Evolutionary conservation across 2,797 vertebrate species (phyloP).

Genomic region (Hippocampus kuda): DNA sequence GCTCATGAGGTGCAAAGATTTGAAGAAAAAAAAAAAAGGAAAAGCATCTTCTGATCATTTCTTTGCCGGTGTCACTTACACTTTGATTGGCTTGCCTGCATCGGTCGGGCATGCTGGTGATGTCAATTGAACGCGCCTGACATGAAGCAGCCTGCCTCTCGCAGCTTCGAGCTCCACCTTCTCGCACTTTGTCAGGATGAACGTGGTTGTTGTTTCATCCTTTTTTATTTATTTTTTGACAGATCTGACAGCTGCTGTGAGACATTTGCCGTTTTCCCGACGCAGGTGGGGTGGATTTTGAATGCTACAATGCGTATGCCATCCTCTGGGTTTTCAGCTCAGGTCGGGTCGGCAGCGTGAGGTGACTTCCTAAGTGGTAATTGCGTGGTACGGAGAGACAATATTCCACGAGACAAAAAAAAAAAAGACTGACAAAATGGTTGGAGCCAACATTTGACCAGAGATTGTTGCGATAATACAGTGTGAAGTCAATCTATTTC

Average conservation of each 20-base stretch:
- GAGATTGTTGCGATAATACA: too few species aligned
- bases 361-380: not conserved
- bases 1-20: not conserved
- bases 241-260: not conserved
- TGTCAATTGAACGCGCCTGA: not conserved
- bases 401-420: not conserved
- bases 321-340: not conserved
- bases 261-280: not conserved
- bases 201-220: not conserved
- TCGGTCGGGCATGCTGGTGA: not conserved
- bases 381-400: not conserved
- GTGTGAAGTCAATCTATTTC: too few species aligned
- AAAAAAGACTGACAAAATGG: too few species aligned
- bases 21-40: not conserved
- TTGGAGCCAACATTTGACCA: too few species aligned
- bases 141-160: not conserved
- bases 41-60: not conserved
- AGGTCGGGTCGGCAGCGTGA: not conserved
- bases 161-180: not conserved
- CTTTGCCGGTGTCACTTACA: constrained; percentile 3
- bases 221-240: not conserved
- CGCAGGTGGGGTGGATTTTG: not conserved
- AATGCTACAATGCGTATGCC: not conserved
- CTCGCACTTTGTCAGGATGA: not conserved
- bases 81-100: not conserved